Percentiles rank a stretch among this genome's conserved stretches.
Conservation (phyloP, 2,888 invertebrate genomes). For the Scaptodrosophila latifasciaeformis region DNA sequence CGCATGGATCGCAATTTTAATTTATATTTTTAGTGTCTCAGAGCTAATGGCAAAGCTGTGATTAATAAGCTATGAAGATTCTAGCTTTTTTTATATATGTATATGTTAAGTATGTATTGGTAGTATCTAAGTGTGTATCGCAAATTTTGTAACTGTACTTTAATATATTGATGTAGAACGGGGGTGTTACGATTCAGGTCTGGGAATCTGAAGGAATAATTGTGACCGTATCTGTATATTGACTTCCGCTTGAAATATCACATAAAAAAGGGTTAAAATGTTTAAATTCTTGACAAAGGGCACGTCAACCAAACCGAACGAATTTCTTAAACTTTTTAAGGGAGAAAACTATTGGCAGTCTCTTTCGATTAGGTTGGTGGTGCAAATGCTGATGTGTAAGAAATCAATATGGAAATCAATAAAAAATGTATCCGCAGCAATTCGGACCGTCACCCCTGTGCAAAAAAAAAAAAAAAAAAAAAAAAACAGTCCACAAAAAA, state of each 20-base stretch:
- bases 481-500: neutral
- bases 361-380: no score
- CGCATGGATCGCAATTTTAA: no score
- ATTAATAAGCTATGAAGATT: no score
- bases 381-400: conserved; percentile 42
- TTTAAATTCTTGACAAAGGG: conserved; percentile 34
- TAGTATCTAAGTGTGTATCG: no score
- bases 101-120: no score
- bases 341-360: conserved; percentile 30
- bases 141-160: no score
- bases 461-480: neutral
- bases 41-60: no score
- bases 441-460: conserved; percentile 40
- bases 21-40: no score
- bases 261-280: conserved; percentile 52
- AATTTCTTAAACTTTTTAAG: conserved; percentile 26
- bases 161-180: conserved; percentile 6
- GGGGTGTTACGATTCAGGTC: conserved; percentile 19
- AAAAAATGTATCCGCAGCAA: conserved; percentile 43
- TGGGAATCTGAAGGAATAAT: conserved; percentile 5
- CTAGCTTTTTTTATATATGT: no score
- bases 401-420: conserved; percentile 69
- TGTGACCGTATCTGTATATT: conserved; percentile 21
- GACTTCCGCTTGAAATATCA: conserved; percentile 44
- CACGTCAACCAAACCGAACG: conserved; percentile 21